phyloP scores from a whole-genome alignment of 2,888 invertebrate species.

The Trimorus sp. region DNA sequence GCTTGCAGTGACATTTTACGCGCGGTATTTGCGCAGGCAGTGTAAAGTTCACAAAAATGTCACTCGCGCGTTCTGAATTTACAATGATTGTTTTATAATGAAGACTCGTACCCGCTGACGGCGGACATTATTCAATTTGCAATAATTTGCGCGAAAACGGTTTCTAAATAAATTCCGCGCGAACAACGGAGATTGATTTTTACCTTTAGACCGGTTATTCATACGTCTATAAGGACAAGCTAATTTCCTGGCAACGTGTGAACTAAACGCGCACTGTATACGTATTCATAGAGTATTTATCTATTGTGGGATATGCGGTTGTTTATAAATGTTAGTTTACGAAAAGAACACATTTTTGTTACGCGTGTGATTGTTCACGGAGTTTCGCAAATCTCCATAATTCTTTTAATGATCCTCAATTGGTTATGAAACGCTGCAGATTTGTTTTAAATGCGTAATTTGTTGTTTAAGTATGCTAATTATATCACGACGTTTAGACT shows the following conservation, averaged over 20 bases:
- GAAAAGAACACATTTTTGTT: constrained; percentile 20
- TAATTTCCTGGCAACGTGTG: constrained; percentile 62
- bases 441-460: constrained; percentile 22
- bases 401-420: constrained; percentile 31
- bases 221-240: constrained; percentile 51
- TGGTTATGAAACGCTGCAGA: constrained; percentile 36
- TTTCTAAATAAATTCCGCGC: constrained; percentile 21
- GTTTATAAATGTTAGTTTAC: constrained; percentile 47
- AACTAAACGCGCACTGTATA: constrained; percentile 52
- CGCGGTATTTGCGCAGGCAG: not conserved
- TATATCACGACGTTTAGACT: constrained; percentile 9
- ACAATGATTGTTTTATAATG: constrained; percentile 28
- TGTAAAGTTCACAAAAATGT: constrained; percentile 27
- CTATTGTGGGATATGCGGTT: constrained; percentile 52
- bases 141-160: constrained; percentile 39
- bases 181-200: constrained; percentile 53
- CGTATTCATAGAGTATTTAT: constrained; percentile 56
- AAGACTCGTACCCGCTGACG: constrained; percentile 17
- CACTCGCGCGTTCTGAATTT: constrained; percentile 21
- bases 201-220: constrained; percentile 47
- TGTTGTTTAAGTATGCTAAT: constrained; percentile 39
- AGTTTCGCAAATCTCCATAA: constrained; percentile 38
- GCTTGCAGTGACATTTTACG: constrained; percentile 9
- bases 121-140: constrained; percentile 40
- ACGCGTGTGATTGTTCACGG: constrained; percentile 33